Percentiles rank a stretch among this genome's conserved stretches.
phyloP scores from a whole-genome alignment of 1,140 invertebrate species.

The Drosophila sp. region DNA sequence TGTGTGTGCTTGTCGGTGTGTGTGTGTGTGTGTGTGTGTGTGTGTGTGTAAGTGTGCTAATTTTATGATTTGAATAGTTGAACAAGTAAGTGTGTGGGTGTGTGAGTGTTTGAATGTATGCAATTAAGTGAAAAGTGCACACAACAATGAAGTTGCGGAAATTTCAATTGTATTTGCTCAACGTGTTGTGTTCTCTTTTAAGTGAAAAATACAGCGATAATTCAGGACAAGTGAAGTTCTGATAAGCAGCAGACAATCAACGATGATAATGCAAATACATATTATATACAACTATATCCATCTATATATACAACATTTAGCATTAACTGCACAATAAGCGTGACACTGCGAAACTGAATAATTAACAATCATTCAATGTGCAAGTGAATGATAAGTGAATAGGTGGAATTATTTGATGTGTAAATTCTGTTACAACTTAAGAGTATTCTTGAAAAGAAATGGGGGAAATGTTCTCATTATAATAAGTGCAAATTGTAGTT shows the following conservation, averaged over 20 bases:
- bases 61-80: conserved; percentile 67
- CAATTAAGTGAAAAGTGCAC: conserved; percentile 81
- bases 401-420: conserved; percentile 8
- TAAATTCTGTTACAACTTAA: neutral
- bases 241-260: conserved; percentile 44
- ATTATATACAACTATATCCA: neutral
- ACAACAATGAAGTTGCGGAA: conserved; percentile 60
- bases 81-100: conserved; percentile 17
- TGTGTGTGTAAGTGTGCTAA: conserved; percentile 60
- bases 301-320: neutral
- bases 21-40: conserved; percentile 14
- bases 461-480: neutral
- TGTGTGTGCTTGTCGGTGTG: conserved; percentile 16
- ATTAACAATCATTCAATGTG: conserved; percentile 23
- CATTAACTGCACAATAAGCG: conserved; percentile 33
- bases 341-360: conserved; percentile 23
- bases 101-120: conserved; percentile 51
- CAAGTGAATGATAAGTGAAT: conserved; percentile 9
- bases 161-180: conserved; percentile 68
- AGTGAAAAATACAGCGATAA: too few relatives aligned
- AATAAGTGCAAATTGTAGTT: neutral
- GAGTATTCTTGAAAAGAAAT: neutral
- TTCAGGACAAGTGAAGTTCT: conserved; percentile 4
- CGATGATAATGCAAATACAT: conserved; percentile 37
- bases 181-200: too few relatives aligned